A percentile compares a stretch with the other conserved stretches of the same genome.
These are phyloP conservation scores for Larimichthys polyactis DNA, from an alignment of 2,113 vertebrate genomes.

Conservation along the genomic window DNA sequence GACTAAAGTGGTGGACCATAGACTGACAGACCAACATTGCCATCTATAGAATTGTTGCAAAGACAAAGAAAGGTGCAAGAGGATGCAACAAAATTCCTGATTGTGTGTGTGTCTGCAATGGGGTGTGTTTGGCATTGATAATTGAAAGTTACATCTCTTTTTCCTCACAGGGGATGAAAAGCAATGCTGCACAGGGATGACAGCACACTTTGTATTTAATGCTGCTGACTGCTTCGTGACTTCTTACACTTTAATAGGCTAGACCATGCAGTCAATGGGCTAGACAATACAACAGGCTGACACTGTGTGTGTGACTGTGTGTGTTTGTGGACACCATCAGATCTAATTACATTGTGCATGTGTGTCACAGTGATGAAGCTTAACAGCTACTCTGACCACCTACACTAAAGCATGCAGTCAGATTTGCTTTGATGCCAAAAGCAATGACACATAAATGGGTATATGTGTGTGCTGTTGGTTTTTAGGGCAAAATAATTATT, in stretches of 20 bases:
- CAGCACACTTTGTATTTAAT: background rate
- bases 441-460: conserved; percentile 10
- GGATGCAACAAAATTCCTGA: too few relatives aligned
- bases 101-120: background rate
- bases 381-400: conserved; percentile 26
- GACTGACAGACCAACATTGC: background rate
- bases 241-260: background rate
- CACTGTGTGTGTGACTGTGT: background rate
- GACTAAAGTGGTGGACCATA: too few relatives aligned
- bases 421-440: conserved; percentile 39
- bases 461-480: conserved; percentile 17
- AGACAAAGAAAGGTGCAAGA: too few relatives aligned
- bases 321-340: conserved; percentile 29
- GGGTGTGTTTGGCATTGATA: background rate
- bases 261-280: background rate
- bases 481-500: conserved; percentile 52
- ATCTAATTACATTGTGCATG: conserved; percentile 21
- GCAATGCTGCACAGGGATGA: background rate
- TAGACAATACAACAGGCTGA: background rate
- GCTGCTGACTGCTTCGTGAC: background rate
- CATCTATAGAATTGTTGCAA: background rate
- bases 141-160: background rate
- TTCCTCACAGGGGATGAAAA: background rate
- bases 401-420: conserved; percentile 1
- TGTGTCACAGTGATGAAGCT: conserved; percentile 9